A percentile compares a stretch with the other conserved stretches of the same genome.
Evolutionary conservation across 2,113 vertebrate species (phyloP).

Genomic region (Ptyas mucosa): DNA sequence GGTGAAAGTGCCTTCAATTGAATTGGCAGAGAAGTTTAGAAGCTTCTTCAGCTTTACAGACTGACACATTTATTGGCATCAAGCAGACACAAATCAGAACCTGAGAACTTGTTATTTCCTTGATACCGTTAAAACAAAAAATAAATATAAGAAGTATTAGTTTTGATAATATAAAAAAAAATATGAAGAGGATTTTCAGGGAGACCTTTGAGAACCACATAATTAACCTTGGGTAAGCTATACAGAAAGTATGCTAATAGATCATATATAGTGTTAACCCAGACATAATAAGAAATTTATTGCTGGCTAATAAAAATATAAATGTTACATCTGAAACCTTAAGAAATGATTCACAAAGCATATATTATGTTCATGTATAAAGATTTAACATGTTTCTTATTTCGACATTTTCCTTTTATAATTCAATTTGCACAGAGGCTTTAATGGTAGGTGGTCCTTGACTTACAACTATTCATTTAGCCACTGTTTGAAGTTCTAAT

Average conservation of each 20-base stretch:
- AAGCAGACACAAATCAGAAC: not conserved
- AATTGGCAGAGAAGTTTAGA: not conserved
- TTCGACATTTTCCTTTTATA: not conserved
- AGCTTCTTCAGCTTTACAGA: not conserved
- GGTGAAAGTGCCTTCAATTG: not conserved
- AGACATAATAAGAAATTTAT: not conserved
- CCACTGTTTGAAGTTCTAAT: no score
- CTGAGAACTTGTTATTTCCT: not conserved
- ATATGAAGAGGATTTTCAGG: conserved; percentile 23
- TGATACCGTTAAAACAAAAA: not conserved
- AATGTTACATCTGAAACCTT: not conserved
- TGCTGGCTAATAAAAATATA: not conserved
- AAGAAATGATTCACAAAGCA: not conserved
- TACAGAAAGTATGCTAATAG: not conserved
- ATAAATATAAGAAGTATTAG: not conserved
- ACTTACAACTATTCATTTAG: no score
- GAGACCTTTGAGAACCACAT: not conserved
- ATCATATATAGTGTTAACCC: not conserved
- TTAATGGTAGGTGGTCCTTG: not conserved
- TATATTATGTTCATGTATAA: not conserved
- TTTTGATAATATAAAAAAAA: not conserved
- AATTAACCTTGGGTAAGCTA: not conserved
- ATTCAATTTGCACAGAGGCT: not conserved
- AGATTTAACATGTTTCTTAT: not conserved
- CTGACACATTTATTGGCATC: not conserved